phyloP scores from a whole-genome alignment of 2,797 vertebrate genomes.

The Podarcis lilfordi region DNA sequence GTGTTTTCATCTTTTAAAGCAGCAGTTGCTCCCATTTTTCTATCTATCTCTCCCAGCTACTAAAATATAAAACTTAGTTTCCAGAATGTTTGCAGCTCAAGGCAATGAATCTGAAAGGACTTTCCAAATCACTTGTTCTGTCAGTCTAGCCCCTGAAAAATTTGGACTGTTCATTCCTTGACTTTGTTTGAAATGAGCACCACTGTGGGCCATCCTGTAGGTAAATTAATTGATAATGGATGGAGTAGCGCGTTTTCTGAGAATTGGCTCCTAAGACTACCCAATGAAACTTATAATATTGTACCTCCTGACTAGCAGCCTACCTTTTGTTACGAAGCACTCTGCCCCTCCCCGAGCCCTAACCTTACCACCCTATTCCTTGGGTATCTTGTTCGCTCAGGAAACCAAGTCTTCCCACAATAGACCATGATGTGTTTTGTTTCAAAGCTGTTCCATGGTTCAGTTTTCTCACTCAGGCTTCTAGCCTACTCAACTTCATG shows the following conservation, averaged over 20 bases:
- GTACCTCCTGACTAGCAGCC: too few species aligned
- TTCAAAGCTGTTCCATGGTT: too few species aligned
- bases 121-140: not conserved
- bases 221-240: not conserved
- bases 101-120: not conserved
- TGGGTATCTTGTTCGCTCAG: too few species aligned
- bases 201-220: not conserved
- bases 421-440: too few species aligned
- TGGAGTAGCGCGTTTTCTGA: not conserved
- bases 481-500: too few species aligned
- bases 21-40: not conserved
- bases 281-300: too few species aligned
- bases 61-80: not conserved
- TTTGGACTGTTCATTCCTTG: not conserved
- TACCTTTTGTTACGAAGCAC: too few species aligned
- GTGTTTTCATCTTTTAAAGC: not conserved
- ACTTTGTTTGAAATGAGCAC: not conserved
- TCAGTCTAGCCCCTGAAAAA: not conserved
- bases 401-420: too few species aligned
- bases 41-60: not conserved
- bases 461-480: too few species aligned
- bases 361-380: too few species aligned
- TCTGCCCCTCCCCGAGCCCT: too few species aligned
- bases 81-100: not conserved
- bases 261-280: too few species aligned